These are phyloP conservation scores for Lophotis ruficrista DNA, from an alignment of 2,113 vertebrate genomes.

Conservation along the genomic window DNA sequence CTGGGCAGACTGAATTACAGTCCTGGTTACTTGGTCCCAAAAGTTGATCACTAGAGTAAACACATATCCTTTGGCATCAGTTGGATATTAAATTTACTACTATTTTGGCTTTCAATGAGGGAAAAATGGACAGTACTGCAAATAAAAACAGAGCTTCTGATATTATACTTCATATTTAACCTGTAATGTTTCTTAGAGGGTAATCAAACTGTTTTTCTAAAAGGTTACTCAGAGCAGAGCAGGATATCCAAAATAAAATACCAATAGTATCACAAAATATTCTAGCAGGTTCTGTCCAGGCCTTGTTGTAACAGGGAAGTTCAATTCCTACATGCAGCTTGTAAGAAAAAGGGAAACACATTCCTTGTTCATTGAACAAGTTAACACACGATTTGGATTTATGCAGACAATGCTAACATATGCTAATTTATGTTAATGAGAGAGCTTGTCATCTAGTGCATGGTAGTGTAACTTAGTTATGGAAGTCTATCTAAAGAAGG, in stretches of 20 bases:
- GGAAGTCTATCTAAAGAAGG: background rate
- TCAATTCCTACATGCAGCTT: background rate
- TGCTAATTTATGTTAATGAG: background rate
- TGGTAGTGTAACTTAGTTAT: accelerated
- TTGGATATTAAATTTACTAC: background rate
- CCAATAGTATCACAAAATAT: background rate
- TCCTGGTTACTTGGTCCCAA: background rate
- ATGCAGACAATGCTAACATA: background rate
- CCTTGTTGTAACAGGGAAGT: background rate
- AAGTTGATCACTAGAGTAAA: background rate
- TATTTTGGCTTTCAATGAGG: background rate
- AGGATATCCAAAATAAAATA: background rate
- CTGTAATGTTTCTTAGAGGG: background rate
- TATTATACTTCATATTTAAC: background rate
- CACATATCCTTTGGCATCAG: background rate
- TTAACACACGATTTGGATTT: background rate
- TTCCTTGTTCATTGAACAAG: background rate
- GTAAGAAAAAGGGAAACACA: background rate
- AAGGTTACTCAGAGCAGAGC: background rate
- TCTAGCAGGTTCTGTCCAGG: background rate
- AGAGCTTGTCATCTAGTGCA: background rate
- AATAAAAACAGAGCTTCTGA: background rate
- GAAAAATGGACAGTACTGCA: background rate
- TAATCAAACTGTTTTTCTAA: background rate
- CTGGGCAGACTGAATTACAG: background rate